These are phyloP conservation scores for Anhinga rufa DNA, from an alignment of 2,113 vertebrate species.

Conservation along the genomic window DNA sequence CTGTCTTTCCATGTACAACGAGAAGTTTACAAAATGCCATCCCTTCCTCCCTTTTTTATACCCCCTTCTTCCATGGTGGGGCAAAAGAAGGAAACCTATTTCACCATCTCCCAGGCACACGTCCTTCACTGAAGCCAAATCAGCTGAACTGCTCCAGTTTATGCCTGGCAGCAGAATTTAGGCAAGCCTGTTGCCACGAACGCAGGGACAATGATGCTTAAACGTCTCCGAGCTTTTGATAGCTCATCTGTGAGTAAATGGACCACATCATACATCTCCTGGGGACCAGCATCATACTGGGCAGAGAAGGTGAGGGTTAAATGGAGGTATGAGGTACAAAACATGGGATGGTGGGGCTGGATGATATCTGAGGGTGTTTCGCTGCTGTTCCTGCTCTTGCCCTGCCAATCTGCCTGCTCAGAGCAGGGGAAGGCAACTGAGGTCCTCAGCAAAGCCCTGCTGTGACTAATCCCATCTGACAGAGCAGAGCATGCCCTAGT, in stretches of 20 bases:
- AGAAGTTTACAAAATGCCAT: not conserved
- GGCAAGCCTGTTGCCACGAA: not conserved
- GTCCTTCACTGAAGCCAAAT: not conserved
- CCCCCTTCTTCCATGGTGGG: not conserved
- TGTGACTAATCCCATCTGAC: not conserved
- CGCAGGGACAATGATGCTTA: rapidly evolving
- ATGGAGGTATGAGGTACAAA: not conserved
- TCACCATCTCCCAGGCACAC: not conserved
- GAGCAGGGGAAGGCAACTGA: not conserved
- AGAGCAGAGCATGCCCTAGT: not conserved
- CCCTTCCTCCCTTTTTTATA: not conserved
- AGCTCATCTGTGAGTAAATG: not conserved
- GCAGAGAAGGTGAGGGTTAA: not conserved
- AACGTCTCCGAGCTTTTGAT: not conserved
- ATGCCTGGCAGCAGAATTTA: not conserved
- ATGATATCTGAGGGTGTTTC: not conserved
- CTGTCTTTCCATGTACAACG: rapidly evolving
- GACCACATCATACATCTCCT: not conserved
- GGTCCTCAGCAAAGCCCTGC: not conserved
- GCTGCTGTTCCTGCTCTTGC: not conserved
- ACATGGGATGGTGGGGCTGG: not conserved
- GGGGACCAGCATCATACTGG: not conserved
- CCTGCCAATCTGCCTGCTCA: not conserved
- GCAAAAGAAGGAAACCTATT: not conserved
- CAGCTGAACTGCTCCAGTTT: not conserved